Conservation (phyloP, 2,113 vertebrate genomes). For the Gymnocephalus cernua region DNA sequence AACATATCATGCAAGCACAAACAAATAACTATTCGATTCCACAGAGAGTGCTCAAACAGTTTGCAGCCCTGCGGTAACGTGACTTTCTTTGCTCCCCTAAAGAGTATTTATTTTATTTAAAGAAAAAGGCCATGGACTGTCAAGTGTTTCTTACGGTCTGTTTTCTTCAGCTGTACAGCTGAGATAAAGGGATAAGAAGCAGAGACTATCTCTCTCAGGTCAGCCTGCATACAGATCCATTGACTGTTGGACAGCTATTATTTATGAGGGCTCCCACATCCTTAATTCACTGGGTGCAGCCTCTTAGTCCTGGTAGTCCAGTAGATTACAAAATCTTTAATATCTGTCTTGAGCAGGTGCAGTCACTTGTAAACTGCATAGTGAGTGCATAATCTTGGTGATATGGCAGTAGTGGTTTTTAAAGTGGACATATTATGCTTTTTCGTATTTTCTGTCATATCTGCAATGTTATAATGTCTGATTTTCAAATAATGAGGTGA, state of each 20-base stretch:
- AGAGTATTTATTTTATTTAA: constrained; percentile 60
- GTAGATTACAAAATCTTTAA: constrained; percentile 58
- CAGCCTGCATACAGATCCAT: constrained; percentile 48
- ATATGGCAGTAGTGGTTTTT: background rate
- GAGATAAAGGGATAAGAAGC: constrained; percentile 36
- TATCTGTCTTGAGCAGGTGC: constrained; percentile 27
- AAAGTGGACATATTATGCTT: too few relatives aligned
- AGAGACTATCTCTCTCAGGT: constrained; percentile 25
- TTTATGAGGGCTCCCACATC: constrained; percentile 54
- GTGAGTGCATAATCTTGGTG: background rate
- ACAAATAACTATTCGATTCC: constrained; percentile 44
- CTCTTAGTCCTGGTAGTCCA: constrained; percentile 41
- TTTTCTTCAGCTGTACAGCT: constrained; percentile 5
- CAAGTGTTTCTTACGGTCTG: constrained; percentile 20
- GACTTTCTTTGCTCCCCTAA: constrained; percentile 40
- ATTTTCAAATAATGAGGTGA: too few relatives aligned
- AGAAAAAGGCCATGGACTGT: constrained; percentile 40
- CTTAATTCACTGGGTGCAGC: constrained; percentile 43
- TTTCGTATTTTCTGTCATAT: too few relatives aligned
- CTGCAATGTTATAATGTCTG: too few relatives aligned
- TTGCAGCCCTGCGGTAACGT: constrained; percentile 13
- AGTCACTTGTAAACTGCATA: background rate
- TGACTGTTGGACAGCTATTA: constrained; percentile 56
- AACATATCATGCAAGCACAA: constrained; percentile 33
- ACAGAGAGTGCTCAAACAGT: constrained; percentile 43